Conservation (phyloP, 53 echinoderm and acorn worm genomes). For the Mesocentrotus franciscanus region DNA sequence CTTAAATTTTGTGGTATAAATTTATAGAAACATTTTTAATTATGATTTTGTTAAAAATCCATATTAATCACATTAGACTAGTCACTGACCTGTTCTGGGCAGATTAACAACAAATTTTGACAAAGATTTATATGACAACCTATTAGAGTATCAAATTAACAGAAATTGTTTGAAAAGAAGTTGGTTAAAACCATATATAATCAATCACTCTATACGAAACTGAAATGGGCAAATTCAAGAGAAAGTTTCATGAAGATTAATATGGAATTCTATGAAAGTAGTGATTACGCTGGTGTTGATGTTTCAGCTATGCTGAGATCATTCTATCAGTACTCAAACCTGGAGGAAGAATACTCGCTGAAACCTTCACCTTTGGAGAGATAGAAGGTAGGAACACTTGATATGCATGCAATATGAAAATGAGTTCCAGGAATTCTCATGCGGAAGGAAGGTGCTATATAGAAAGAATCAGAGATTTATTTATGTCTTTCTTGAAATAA, state of each 20-base stretch:
- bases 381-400: conserved; percentile 42
- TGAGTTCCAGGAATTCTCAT: background rate
- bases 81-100: too few relatives aligned
- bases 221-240: too few relatives aligned
- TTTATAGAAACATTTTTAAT: too few relatives aligned
- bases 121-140: too few relatives aligned
- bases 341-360: conserved; percentile 52
- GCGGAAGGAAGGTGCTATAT: background rate
- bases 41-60: background rate
- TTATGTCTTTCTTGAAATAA: too few relatives aligned
- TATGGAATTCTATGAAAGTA: too few relatives aligned
- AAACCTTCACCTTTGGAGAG: conserved; percentile 59
- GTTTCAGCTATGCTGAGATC: conserved; percentile 48
- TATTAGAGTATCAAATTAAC: background rate
- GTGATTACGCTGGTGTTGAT: background rate
- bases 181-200: background rate
- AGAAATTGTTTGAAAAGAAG: background rate
- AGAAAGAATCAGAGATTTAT: too few relatives aligned
- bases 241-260: too few relatives aligned
- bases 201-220: too few relatives aligned
- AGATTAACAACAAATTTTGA: background rate
- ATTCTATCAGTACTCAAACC: conserved; percentile 19
- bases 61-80: background rate
- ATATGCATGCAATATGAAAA: background rate
- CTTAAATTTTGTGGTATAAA: too few relatives aligned